Base-by-base conservation (phyloP, 2,888 invertebrate species). In the Plebejus argus region DNA sequence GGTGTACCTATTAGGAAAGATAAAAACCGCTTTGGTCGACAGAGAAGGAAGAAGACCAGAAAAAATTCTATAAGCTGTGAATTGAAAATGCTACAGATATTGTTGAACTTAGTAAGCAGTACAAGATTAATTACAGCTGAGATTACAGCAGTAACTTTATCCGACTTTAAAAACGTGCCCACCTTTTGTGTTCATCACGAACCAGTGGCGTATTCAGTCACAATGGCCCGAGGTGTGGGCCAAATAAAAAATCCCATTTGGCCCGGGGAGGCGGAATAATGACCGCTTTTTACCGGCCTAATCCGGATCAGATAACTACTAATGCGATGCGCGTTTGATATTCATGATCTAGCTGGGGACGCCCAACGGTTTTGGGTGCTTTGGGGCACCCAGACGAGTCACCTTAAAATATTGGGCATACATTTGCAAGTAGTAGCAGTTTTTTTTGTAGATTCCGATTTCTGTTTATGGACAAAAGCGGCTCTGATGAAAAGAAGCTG, bases 271-370 rank as follows among this genome's bases (percentile, higher is more conserved):
- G 91, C 91, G 91, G 91, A 93, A 93, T 93, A 93, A 93, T 92
- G 86, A 92, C 88, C 85, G 90, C 91, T 92, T 93, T 93, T 93
- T 93, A 92, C 91, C 85, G 88, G 88, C 82, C 23, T 92, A 93
- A 93, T 92, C 91, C 90, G 87, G 90, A 92, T 93, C 92, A 90
- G 92, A 93, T 92, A 90, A 86, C 86, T 66, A 85, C 87, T 86
- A 87, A 89, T 89, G 86, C 85, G 88, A 90, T 89, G 88, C 87
- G 83, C 86, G 89, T 92, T 92, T 89, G 90, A 91, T 92, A 92
- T 93, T 92, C 92, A 93, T 92, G 90, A 88, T 84, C 82, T 86
- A 85, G 87, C 87, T 86, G 74, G 74, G 74, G 74, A 74, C 74
- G 74, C 49, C 74, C 49, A 18, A 39, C 20, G 23, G 28, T 28